A percentile compares a stretch with the other conserved stretches of the same genome.
Conservation (phyloP, 2,797 vertebrate genomes). For the Dipus sagitta region DNA sequence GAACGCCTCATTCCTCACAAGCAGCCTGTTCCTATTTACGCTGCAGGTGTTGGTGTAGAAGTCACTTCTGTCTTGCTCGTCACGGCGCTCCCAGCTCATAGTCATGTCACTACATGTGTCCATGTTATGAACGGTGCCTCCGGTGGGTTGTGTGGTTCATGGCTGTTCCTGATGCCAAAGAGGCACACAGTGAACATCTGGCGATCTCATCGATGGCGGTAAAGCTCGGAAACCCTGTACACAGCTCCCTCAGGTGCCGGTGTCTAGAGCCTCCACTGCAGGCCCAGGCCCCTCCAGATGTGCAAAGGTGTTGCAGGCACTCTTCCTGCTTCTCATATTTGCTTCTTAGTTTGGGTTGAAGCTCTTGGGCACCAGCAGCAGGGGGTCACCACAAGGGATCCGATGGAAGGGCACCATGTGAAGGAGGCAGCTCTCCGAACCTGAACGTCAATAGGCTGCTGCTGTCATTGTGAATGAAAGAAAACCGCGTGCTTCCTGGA, state of each 20-base stretch:
- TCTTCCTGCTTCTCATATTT: not conserved
- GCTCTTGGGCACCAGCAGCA: not conserved
- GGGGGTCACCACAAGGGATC: not conserved
- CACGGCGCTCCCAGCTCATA: not conserved
- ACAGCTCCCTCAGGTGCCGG: not conserved
- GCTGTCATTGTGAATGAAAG: not conserved
- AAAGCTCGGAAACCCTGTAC: not conserved
- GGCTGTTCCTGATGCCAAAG: not conserved
- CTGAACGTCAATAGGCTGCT: not conserved
- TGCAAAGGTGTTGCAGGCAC: not conserved
- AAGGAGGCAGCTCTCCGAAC: not conserved
- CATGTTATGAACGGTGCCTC: not conserved
- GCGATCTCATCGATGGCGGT: not conserved
- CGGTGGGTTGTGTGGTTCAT: not conserved
- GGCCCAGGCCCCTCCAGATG: not conserved
- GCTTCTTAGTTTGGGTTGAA: not conserved
- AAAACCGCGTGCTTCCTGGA: not conserved
- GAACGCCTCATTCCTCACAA: not conserved
- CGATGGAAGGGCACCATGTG: not conserved
- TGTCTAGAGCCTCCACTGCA: not conserved
- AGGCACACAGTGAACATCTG: not conserved
- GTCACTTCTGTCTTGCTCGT: constrained; percentile 3
- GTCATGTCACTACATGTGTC: not conserved
- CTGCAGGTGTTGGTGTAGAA: constrained; percentile 40
- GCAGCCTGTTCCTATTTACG: not conserved